Base-by-base conservation (phyloP, 2,113 vertebrate species). In the Xiphias gladius region DNA sequence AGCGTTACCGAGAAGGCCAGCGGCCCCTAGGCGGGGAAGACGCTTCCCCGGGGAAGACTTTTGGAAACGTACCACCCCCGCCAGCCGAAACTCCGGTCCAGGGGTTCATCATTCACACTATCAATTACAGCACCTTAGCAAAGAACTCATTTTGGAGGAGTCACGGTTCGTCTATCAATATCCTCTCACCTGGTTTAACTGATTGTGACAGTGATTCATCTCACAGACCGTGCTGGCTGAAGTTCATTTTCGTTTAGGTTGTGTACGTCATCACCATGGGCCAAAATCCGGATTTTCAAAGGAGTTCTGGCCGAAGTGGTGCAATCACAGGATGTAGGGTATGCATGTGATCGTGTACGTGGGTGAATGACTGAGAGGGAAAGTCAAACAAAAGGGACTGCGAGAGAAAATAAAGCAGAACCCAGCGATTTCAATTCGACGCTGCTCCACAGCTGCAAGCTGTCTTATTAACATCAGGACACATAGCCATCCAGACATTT, bases 1-100 rank as follows among this genome's bases (percentile, higher is more conserved):
- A 94, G 91, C 93, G 68, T 96, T 95, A 95, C 95, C 59, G 77
- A 88, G 87, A 84, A 88, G 86, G 88, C 91, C 92, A 55, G 76
- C 87, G 92, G 92, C 92, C 86, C n/a, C 84, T 90, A 93, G 93
- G 94, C 92, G 91, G 89, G 58, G 88, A 89, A 88, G 91, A 94
- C 93, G 90, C 89, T 91, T 92, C 95, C 91, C 91, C 7, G 1
- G 94, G 92, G 95, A 90, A 91, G 87, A 88, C 88, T 93, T 95
- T 93, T 93, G 92, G 90, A 93, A 92, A 93, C 92, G 79, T 93
- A 84, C 76, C 86, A 77, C 78, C 85, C 37, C 80, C 66, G 57
- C 79, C 85, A 79, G 65, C 81, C 77, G 35, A 79, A 80, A 70
- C 85, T 83, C 79, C 73, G 80, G 87, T 90, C 82, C 77, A 52